phyloP scores from a whole-genome alignment of 2,797 vertebrate genomes.

The Anolis apletophallus region DNA sequence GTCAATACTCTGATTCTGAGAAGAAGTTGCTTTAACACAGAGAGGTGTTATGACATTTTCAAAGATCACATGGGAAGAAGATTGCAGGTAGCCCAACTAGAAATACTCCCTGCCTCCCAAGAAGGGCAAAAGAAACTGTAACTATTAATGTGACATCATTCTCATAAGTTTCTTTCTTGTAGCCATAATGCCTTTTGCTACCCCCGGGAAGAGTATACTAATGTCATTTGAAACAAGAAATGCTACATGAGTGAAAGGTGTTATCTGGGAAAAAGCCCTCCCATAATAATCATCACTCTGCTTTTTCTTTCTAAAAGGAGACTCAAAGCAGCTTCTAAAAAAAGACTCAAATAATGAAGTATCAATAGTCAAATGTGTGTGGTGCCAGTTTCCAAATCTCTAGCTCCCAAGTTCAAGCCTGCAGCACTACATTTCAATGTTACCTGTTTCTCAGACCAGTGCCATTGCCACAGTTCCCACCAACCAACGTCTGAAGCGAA shows the following conservation, averaged over 20 bases:
- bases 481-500: constrained; percentile 96
- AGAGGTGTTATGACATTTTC: background rate
- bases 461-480: constrained; percentile 91
- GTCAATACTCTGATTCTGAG: background rate
- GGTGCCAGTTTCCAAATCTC: background rate
- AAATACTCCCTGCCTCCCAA: background rate
- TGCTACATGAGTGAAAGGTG: background rate
- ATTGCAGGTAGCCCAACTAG: background rate
- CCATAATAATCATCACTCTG: no score
- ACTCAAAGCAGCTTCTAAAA: no score
- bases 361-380: background rate
- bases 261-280: background rate
- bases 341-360: no score
- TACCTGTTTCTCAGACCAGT: constrained; percentile 94
- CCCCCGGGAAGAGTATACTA: background rate
- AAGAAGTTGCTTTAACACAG: background rate
- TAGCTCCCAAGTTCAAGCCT: background rate
- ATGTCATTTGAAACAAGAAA: background rate
- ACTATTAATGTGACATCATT: background rate
- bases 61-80: background rate
- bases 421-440: constrained; percentile 30
- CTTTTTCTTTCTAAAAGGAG: no score
- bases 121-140: background rate
- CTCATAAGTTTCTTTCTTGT: background rate
- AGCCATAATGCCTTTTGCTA: background rate